Base-by-base conservation (phyloP, 2,888 invertebrate genomes). In the Orchestes rusci region DNA sequence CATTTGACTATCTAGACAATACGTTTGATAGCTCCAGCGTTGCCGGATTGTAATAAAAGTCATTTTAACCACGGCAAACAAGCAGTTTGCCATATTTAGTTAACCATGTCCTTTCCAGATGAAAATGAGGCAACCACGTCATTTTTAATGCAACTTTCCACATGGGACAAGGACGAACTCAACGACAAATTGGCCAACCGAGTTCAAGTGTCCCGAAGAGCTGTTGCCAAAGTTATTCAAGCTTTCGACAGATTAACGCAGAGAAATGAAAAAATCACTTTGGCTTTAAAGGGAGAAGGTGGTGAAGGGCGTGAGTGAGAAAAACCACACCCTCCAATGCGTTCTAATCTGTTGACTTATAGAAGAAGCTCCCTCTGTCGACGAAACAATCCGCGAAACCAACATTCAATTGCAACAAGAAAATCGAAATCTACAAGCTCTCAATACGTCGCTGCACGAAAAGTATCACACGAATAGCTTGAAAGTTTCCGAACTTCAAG, bases 131-230 rank as follows among this genome's bases (percentile, higher is more conserved):
- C 93, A 0, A 94, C 95, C 5, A 95, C 93, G 5, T 92, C 93
- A 4, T 97, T 97, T 69, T 76, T 97, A 32, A 87, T 93, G 71
- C 90, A 95, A 63, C 68, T 97, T 29, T 94, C 95, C 1, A 94
- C 94, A 0, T 96, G 96, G 95, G 96, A 97, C 65, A 93, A 94
- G 62, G 92, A 94, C 61, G 96, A 97, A 65, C 70, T 97, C 42
- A 96, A 97, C 60, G 94, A 95, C 55, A 93, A 94, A 68, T 73
- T 97, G 27, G 91, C 93, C 0, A 93, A 95, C 70, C 73, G 96
- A 18, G 96, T 96, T 4, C 94, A 92, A 72, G 95, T 96, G 15
- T 95, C 95, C 7, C 93, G 94, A 63, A 73, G 96, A 48, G 96
- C 95, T 4, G 94, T 97, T 16, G 94, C 93, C 2, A 96, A 96